Percentiles rank a stretch among this genome's conserved stretches.
Conservation (phyloP, 2,113 vertebrate species). For the Neolamprologus sp. region DNA sequence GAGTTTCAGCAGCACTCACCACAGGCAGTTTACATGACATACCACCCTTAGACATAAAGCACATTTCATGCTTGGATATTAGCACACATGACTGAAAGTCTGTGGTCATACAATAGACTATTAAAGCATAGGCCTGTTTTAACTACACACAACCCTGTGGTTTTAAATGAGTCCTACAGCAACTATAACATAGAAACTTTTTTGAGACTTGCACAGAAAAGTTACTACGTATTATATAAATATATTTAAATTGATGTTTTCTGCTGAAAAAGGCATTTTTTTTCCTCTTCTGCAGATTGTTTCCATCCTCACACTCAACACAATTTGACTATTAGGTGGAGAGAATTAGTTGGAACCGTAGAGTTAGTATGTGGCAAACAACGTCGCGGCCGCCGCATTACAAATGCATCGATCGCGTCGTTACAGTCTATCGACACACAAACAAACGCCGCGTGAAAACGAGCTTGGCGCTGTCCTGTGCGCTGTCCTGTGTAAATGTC, state of each 20-base stretch:
- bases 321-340: not conserved
- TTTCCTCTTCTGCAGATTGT: not conserved
- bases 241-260: not conserved
- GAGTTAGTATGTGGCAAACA: not conserved
- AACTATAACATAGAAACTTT: not conserved
- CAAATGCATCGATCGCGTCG: not conserved
- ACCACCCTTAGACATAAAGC: not conserved
- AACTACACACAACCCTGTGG: not conserved
- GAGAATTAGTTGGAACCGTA: not conserved
- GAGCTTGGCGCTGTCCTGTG: not conserved
- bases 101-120: not conserved
- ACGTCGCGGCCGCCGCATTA: not conserved
- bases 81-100: not conserved
- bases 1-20: not conserved
- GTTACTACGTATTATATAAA: not conserved
- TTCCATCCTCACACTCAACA: not conserved
- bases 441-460: not conserved
- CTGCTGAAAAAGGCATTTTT: not conserved
- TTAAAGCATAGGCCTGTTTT: not conserved
- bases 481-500: constrained; percentile 7
- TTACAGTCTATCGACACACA: not conserved
- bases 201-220: not conserved
- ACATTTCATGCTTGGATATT: not conserved
- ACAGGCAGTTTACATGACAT: constrained; percentile 8
- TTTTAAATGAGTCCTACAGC: not conserved